phyloP scores from a whole-genome alignment of 2,113 vertebrate genomes.

The Scatophagus argus region DNA sequence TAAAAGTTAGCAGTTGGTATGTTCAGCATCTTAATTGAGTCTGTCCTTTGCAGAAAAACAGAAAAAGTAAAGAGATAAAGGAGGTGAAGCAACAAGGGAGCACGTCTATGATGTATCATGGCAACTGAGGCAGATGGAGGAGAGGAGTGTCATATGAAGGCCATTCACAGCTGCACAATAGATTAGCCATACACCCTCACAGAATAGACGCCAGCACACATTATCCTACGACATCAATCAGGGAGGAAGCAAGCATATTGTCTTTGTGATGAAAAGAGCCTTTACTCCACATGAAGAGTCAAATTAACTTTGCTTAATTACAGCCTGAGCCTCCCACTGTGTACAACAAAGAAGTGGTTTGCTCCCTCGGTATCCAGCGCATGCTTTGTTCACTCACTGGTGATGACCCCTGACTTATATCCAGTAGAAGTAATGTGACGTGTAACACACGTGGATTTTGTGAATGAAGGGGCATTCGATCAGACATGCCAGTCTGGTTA shows the following conservation, averaged over 20 bases:
- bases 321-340: constrained; percentile 37
- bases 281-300: constrained; percentile 52
- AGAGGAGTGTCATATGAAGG: constrained; percentile 52
- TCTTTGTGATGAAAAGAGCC: constrained; percentile 62
- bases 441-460: constrained; percentile 44
- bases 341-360: constrained; percentile 49
- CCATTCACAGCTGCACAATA: constrained; percentile 61
- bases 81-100: constrained; percentile 51
- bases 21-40: constrained; percentile 48
- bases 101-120: constrained; percentile 60
- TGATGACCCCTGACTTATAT: constrained; percentile 50
- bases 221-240: constrained; percentile 62
- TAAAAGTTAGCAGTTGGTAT: constrained; percentile 16
- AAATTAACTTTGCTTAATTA: constrained; percentile 74
- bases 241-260: constrained; percentile 54
- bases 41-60: constrained; percentile 34
- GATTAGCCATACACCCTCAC: constrained; percentile 62
- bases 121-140: constrained; percentile 66
- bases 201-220: constrained; percentile 53
- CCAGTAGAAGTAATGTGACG: constrained; percentile 22
- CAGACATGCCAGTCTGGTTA: constrained; percentile 41
- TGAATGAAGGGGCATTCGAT: constrained; percentile 31
- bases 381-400: constrained; percentile 37
- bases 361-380: constrained; percentile 24
- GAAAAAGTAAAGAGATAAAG: constrained; percentile 46